phyloP scores from a whole-genome alignment of 2,797 vertebrate genomes.

The Danio kyathit region DNA sequence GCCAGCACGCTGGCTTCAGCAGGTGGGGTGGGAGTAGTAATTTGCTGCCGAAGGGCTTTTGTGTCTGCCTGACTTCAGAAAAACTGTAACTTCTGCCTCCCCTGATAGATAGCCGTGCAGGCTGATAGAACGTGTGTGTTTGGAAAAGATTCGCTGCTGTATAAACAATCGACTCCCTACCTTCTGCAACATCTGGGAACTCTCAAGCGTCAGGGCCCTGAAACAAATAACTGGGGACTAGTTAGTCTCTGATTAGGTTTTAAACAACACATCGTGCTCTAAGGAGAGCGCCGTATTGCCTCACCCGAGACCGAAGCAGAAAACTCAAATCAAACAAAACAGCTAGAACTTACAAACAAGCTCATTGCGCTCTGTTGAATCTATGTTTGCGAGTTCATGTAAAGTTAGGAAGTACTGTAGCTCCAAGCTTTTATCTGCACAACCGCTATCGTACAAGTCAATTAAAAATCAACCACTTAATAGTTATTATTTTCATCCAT shows the following conservation, averaged over 20 bases:
- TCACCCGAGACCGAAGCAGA: slow-evolving; percentile 66
- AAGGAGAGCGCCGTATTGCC: slow-evolving; percentile 68
- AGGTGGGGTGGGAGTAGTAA: slow-evolving; percentile 92
- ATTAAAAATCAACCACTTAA: slow-evolving; percentile 51
- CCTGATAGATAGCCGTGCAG: slow-evolving; percentile 82
- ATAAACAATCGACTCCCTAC: slow-evolving; percentile 88
- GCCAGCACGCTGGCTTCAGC: slow-evolving; percentile 89
- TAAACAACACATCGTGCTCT: slow-evolving; percentile 84
- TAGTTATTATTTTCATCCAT: slow-evolving; percentile 1
- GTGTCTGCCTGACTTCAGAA: slow-evolving; percentile 83
- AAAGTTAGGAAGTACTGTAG: slow-evolving; percentile 38
- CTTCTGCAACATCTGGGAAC: slow-evolving; percentile 87
- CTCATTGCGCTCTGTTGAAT: neutral
- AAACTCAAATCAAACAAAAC: slow-evolving; percentile 63
- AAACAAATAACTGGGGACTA: slow-evolving; percentile 86
- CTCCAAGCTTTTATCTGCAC: slow-evolving; percentile 57
- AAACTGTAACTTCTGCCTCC: slow-evolving; percentile 86
- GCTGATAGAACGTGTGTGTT: slow-evolving; percentile 85
- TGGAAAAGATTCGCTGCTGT: slow-evolving; percentile 84
- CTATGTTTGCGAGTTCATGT: slow-evolving; percentile 18
- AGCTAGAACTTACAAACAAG: slow-evolving; percentile 59
- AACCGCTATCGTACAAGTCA: slow-evolving; percentile 50
- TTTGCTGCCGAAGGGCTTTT: slow-evolving; percentile 86
- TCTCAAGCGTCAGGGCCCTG: slow-evolving; percentile 80
- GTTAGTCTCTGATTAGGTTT: slow-evolving; percentile 86